phyloP scores from a whole-genome alignment of 37 sponge, comb jelly and placozoan species.

The Chondrilla cf. caribensis region DNA sequence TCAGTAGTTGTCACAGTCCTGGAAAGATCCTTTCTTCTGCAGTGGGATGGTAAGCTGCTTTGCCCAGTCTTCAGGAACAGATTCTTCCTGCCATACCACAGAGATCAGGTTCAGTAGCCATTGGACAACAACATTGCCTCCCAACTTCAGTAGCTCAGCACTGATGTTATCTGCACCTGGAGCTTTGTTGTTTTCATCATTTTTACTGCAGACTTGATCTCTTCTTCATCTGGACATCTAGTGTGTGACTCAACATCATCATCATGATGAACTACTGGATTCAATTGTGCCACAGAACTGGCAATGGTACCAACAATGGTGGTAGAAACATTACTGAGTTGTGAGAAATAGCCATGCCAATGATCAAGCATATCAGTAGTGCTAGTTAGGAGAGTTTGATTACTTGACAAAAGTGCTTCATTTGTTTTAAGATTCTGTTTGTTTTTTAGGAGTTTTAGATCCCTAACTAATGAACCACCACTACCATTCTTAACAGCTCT shows the following conservation, averaged over 20 bases:
- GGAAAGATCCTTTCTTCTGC: background rate
- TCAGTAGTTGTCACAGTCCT: conserved; percentile 2
- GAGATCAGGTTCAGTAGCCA: background rate
- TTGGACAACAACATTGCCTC: background rate
- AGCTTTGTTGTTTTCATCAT: background rate
- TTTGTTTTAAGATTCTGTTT: background rate
- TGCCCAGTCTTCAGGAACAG: background rate
- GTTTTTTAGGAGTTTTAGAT: background rate
- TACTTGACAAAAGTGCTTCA: background rate
- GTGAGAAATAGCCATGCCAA: background rate
- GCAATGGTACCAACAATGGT: background rate
- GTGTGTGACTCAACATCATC: too few species aligned
- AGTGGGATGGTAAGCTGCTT: conserved; percentile 3
- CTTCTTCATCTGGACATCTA: background rate
- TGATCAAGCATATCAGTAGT: background rate
- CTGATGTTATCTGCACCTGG: background rate
- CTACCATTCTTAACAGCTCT: background rate
- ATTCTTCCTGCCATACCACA: background rate
- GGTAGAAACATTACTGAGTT: background rate
- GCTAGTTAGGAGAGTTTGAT: background rate
- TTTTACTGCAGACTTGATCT: background rate
- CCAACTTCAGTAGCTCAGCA: background rate
- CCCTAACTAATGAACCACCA: conserved; percentile 4
- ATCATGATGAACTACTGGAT: too few species aligned
- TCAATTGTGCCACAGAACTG: background rate